Evolutionary conservation across 2,888 invertebrate genomes (phyloP).

Genomic region (Plemyria rubiginata): DNA sequence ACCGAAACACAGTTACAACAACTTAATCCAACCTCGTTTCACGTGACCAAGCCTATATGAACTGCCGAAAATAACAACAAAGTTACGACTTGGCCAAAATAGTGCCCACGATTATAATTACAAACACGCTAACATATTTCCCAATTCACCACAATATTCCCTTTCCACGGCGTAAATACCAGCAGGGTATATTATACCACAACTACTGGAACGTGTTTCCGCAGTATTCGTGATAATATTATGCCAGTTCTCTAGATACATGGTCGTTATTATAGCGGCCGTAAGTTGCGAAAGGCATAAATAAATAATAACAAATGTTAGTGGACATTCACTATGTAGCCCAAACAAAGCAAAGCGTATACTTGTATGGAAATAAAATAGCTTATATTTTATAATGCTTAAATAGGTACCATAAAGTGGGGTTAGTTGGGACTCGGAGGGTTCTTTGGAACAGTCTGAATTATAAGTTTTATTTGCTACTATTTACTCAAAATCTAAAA

Average conservation of each 20-base stretch:
- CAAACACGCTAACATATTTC: constrained; percentile 16
- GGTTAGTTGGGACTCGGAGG: no score
- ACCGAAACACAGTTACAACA: no score
- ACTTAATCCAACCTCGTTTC: no score
- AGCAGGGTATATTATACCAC: constrained; percentile 15
- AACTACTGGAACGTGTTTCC: constrained; percentile 30
- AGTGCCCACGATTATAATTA: constrained; percentile 20
- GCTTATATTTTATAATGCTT: no score
- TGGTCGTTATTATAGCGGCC: background rate
- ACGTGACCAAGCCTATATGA: background rate
- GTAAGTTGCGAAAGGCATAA: background rate
- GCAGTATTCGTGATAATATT: constrained; percentile 11
- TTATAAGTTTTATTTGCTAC: no score
- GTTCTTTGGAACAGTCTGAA: no score
- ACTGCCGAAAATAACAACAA: background rate
- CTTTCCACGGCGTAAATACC: constrained; percentile 10
- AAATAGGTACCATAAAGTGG: no score
- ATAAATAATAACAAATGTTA: no score
- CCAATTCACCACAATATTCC: constrained; percentile 25
- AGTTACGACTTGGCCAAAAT: background rate
- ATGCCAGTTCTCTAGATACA: background rate
- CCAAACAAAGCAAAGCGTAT: no score
- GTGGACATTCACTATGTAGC: no score
- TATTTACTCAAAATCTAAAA: no score
- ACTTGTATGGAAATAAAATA: no score